A percentile compares a stretch with the other conserved stretches of the same genome.
phyloP scores from a whole-genome alignment of 2,113 vertebrate species.

The Daubentonia madagascariensis region DNA sequence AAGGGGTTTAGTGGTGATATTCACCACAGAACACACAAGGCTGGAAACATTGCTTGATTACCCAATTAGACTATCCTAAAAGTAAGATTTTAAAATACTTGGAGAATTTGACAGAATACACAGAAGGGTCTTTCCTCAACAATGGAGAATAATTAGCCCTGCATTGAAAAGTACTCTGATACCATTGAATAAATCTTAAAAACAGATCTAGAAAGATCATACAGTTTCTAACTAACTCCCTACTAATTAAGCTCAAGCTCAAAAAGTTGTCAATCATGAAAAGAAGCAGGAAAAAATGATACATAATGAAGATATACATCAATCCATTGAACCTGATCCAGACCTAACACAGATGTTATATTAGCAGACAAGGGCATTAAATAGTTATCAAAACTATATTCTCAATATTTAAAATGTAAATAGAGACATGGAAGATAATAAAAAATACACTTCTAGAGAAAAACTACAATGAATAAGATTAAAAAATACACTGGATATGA shows the following conservation, averaged over 20 bases:
- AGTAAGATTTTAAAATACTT: not conserved
- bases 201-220: not conserved
- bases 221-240: not conserved
- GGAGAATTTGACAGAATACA: not conserved
- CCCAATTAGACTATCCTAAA: not conserved
- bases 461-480: not conserved
- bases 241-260: not conserved
- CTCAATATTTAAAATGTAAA: not conserved
- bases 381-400: not conserved
- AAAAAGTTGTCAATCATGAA: not conserved
- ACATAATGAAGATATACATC: not conserved
- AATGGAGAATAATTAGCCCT: not conserved
- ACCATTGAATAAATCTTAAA: not conserved
- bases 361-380: not conserved
- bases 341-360: too few relatives aligned
- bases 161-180: not conserved
- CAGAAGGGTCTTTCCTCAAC: not conserved
- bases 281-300: not conserved
- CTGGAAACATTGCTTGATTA: not conserved
- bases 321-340: not conserved
- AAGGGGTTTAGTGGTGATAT: not conserved
- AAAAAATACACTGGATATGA: not conserved
- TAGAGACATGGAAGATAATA: not conserved
- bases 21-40: rapidly evolving
- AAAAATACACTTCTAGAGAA: not conserved